These are phyloP conservation scores for Antechinus stuartii DNA, from an alignment of 2,113 vertebrate genomes.

Conservation along the genomic window DNA sequence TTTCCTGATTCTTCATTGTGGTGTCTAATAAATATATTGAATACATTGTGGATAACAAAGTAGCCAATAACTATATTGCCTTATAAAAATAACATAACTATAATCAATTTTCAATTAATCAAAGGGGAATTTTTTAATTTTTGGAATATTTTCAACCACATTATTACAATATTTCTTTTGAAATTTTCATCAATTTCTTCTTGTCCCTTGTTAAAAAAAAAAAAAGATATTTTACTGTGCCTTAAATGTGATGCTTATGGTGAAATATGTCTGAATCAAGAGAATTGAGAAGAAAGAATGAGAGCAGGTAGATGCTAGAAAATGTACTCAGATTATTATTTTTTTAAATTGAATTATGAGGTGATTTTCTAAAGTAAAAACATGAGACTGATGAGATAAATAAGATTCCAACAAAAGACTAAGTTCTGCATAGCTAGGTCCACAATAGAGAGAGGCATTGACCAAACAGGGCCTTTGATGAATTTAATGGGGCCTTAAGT, in stretches of 20 bases:
- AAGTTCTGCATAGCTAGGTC: too few species aligned
- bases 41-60: not conserved
- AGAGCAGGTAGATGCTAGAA: not conserved
- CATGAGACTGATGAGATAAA: not conserved
- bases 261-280: not conserved
- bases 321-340: not conserved
- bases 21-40: conserved; percentile 5
- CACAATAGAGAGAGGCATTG: too few species aligned
- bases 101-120: not conserved
- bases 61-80: not conserved
- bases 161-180: not conserved
- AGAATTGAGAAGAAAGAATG: not conserved
- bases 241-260: not conserved
- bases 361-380: not conserved
- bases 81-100: conserved; percentile 7
- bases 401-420: too few species aligned
- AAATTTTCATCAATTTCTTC: not conserved
- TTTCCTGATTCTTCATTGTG: not conserved
- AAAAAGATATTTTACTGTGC: not conserved
- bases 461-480: too few species aligned
- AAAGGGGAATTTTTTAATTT: not conserved
- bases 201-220: not conserved
- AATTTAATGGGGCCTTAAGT: too few species aligned
- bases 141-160: not conserved
- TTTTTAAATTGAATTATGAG: not conserved